Evolutionary conservation across 37 sponge, comb jelly and placozoan genomes (phyloP).

Genomic region (Hexactinellida sp.): DNA sequence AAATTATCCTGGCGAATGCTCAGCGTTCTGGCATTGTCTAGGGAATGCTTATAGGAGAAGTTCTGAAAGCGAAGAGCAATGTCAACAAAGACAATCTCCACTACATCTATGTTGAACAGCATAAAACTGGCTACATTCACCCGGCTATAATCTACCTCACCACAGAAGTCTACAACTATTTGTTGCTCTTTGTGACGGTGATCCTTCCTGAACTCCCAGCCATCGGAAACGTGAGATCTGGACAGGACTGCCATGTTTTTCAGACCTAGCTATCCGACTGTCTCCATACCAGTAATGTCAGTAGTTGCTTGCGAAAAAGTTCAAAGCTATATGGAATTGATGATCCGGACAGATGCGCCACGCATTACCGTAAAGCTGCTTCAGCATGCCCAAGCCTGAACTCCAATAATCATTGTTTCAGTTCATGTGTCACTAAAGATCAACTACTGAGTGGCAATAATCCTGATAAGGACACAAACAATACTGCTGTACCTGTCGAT

Average conservation of each 20-base stretch:
- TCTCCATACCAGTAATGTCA: neutral
- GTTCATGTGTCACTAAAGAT: neutral
- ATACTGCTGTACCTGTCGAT: neutral
- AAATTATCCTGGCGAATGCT: neutral
- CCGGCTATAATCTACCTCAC: neutral
- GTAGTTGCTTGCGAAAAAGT: neutral
- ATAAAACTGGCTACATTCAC: too few relatives aligned
- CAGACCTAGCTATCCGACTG: too few relatives aligned
- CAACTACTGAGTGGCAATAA: neutral
- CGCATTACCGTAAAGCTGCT: neutral
- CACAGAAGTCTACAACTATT: neutral
- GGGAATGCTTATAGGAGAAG: neutral
- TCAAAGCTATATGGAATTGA: neutral
- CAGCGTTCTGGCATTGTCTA: neutral
- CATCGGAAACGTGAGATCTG: neutral
- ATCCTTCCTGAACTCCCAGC: neutral
- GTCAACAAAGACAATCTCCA: neutral
- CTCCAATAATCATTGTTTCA: neutral
- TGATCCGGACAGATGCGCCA: neutral
- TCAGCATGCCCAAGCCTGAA: neutral
- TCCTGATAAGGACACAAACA: too few relatives aligned
- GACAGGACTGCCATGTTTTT: neutral
- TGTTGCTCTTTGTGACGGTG: too few relatives aligned
- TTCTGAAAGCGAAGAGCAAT: neutral
- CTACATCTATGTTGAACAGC: too few relatives aligned